These are phyloP conservation scores for Corythaeola cristata DNA, from an alignment of 2,113 vertebrate genomes.

Conservation along the genomic window DNA sequence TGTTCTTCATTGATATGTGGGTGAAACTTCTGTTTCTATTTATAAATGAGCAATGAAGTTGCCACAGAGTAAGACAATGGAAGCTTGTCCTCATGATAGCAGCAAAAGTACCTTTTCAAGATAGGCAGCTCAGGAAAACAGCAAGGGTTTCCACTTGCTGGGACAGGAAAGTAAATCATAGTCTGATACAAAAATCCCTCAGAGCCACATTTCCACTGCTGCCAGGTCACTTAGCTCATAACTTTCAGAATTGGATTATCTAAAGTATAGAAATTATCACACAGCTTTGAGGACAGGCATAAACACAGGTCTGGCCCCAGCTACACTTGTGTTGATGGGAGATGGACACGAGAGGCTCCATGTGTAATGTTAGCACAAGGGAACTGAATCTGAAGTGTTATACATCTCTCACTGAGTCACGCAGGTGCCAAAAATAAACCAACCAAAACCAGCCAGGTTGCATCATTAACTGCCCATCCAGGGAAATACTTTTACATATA, in stretches of 20 bases:
- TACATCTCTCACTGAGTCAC: neutral
- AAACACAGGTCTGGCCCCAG: neutral
- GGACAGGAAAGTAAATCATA: neutral
- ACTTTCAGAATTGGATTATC: neutral
- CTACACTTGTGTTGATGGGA: neutral
- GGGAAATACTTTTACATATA: neutral
- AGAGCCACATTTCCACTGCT: neutral
- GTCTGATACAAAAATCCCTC: neutral
- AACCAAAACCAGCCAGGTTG: neutral
- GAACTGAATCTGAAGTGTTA: neutral
- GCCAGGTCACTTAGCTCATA: neutral
- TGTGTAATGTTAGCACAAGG: rapidly evolving
- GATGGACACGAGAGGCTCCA: neutral
- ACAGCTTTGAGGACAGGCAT: neutral
- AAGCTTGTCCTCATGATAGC: neutral
- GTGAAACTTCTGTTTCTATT: slow-evolving; percentile 30
- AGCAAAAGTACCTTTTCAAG: neutral
- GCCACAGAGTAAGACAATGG: neutral
- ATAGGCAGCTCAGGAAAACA: neutral
- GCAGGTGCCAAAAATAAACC: neutral
- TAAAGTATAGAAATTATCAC: neutral
- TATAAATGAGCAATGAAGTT: neutral
- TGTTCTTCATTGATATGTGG: slow-evolving; percentile 16
- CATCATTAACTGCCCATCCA: neutral
- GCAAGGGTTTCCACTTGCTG: neutral